phyloP scores from a whole-genome alignment of 2,113 vertebrate species.

The Passer montanus region DNA sequence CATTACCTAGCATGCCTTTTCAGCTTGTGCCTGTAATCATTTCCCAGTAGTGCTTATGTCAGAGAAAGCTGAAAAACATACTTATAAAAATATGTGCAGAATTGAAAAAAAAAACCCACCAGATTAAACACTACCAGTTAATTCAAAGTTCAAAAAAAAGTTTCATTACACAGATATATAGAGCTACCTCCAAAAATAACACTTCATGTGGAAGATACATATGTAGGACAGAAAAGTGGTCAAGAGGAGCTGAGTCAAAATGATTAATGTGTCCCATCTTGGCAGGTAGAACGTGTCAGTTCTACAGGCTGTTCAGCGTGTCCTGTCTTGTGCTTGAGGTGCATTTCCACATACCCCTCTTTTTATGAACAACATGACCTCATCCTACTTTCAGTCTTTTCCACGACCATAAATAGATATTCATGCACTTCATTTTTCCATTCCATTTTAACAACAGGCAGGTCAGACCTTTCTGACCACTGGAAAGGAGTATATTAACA shows the following conservation, averaged over 20 bases:
- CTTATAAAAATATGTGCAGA: not conserved
- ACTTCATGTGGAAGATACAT: not conserved
- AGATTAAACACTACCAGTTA: not conserved
- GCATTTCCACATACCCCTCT: not conserved
- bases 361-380: not conserved
- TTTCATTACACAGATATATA: not conserved
- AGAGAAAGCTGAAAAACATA: not conserved
- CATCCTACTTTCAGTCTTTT: not conserved
- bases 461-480: not conserved
- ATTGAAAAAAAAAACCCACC: not conserved
- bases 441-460: not conserved
- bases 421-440: not conserved
- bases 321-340: not conserved
- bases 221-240: not conserved
- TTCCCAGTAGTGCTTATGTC: not conserved
- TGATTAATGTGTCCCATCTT: not conserved
- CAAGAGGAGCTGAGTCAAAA: not conserved
- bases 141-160: not conserved
- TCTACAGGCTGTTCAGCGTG: not conserved
- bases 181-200: not conserved
- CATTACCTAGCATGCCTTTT: not conserved
- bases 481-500: not conserved
- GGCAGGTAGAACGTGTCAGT: not conserved
- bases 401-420: not conserved
- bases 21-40: not conserved